Percentiles rank a stretch among this genome's conserved stretches.
Conservation (phyloP, 2,888 invertebrate species). For the Cheilosia vernalis region DNA sequence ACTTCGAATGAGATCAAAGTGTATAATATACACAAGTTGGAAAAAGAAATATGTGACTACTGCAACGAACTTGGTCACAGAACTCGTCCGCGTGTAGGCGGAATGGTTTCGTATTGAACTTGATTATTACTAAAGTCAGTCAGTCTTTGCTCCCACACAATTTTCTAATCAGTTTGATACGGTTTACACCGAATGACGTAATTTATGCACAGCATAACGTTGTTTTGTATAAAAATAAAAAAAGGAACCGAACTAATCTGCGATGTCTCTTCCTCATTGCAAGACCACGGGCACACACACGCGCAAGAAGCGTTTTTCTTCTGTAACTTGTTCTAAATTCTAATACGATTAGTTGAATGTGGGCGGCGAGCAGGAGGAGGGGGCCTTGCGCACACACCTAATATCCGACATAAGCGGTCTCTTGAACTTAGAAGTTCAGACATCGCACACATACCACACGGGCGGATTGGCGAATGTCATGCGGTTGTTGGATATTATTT, state of each 20-base stretch:
- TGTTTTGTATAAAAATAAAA: slow-evolving; percentile 26
- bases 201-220: slow-evolving; percentile 49
- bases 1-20: slow-evolving; percentile 36
- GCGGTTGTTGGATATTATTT: slow-evolving; percentile 38
- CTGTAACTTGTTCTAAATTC: slow-evolving; percentile 47
- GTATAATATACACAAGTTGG: slow-evolving; percentile 1
- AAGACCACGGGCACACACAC: slow-evolving; percentile 3
- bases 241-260: not conserved
- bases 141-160: not conserved
- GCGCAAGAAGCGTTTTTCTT: not conserved
- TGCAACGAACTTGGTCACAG: slow-evolving; percentile 23
- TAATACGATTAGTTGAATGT: slow-evolving; percentile 64
- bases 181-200: slow-evolving; percentile 42
- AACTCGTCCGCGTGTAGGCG: slow-evolving; percentile 18
- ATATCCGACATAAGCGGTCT: slow-evolving; percentile 52
- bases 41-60: slow-evolving; percentile 29
- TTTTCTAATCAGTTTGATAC: slow-evolving; percentile 17
- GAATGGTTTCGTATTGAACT: slow-evolving; percentile 16
- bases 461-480: slow-evolving; percentile 34
- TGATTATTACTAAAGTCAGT: not conserved
- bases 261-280: slow-evolving; percentile 64
- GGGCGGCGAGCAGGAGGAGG: slow-evolving; percentile 20
- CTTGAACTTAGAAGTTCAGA: slow-evolving; percentile 73
- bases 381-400: slow-evolving; percentile 58
- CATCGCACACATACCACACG: slow-evolving; percentile 23